Percentiles rank a stretch among this genome's conserved stretches.
Conservation (phyloP, 2,888 invertebrate species). For the Melanophora roralis region DNA sequence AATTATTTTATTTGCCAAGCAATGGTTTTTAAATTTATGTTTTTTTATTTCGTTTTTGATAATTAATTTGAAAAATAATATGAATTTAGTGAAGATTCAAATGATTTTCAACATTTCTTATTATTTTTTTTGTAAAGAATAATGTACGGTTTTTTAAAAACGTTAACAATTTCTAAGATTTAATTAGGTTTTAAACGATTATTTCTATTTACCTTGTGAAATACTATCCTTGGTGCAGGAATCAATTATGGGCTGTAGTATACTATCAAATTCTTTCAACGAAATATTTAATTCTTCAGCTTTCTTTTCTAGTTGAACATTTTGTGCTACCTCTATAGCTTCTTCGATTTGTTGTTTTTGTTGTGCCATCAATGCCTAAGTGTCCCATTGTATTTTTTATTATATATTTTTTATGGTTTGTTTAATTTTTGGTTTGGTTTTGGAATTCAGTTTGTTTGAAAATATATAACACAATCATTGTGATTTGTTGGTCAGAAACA, state of each 20-base stretch:
- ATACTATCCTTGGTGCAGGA: constrained; percentile 99
- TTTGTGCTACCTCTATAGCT: constrained; percentile 86
- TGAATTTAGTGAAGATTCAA: constrained; percentile 36
- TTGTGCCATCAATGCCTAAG: constrained; percentile 88
- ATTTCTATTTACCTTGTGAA: constrained; percentile 84
- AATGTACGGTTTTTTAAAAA: too few relatives aligned
- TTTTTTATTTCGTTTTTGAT: constrained; percentile 32
- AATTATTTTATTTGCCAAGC: constrained; percentile 73
- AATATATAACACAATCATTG: constrained; percentile 60
- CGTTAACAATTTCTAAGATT: constrained; percentile 9
- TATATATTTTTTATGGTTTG: constrained; percentile 62
- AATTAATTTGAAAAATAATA: too few relatives aligned
- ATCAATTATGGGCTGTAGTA: constrained; percentile 95
- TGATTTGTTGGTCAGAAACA: constrained; percentile 46
- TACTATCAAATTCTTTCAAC: constrained; percentile 87
- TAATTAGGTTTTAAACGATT: neutral
- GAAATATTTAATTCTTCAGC: constrained; percentile 88
- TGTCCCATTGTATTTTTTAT: constrained; percentile 63
- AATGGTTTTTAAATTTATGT: constrained; percentile 8
- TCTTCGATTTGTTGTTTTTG: constrained; percentile 94
- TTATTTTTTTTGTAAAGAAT: constrained; percentile 15
- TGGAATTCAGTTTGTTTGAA: constrained; percentile 44
- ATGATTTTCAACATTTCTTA: constrained; percentile 29
- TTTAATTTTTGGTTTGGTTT: constrained; percentile 63
- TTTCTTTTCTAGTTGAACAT: constrained; percentile 85